phyloP scores from a whole-genome alignment of 2,113 vertebrate genomes.

The Dipodomys spectabilis region DNA sequence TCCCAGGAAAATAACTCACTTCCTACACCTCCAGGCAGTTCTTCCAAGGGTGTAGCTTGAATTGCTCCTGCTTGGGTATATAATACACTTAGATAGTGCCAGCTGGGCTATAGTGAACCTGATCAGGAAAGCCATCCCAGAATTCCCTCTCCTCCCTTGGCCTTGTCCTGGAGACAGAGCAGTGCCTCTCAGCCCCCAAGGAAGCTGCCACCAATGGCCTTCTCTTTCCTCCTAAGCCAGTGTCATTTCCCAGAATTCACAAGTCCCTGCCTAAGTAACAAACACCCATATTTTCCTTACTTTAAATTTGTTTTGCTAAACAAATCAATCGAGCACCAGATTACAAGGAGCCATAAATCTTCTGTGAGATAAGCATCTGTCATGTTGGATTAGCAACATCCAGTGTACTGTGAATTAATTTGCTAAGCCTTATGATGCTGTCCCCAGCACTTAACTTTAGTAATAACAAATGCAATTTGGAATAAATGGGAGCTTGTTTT shows the following conservation, averaged over 20 bases:
- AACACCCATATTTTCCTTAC: constrained; percentile 28
- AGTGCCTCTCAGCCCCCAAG: fast-evolving
- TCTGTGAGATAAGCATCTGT: constrained; percentile 79
- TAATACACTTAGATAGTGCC: too few species aligned
- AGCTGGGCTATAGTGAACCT: fast-evolving
- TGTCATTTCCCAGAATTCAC: not conserved
- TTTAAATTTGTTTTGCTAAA: constrained; percentile 69
- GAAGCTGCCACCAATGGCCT: fast-evolving
- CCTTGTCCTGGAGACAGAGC: not conserved
- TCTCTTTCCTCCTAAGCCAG: not conserved
- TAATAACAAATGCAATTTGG: constrained; percentile 81
- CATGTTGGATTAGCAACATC: constrained; percentile 60
- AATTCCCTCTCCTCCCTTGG: fast-evolving
- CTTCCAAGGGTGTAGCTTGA: not conserved
- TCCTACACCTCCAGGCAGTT: not conserved
- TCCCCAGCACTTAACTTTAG: constrained; percentile 73
- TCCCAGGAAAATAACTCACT: not conserved
- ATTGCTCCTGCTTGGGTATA: fast-evolving
- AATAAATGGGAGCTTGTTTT: constrained; percentile 75
- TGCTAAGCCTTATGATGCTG: constrained; percentile 53
- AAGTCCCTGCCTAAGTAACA: constrained; percentile 65
- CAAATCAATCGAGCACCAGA: constrained; percentile 83
- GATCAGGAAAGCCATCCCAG: fast-evolving
- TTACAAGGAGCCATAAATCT: constrained; percentile 76
- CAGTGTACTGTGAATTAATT: constrained; percentile 79